Evolutionary conservation across 1,140 invertebrate genomes (phyloP), one percentile per base, ranked within the genome.

Genomic region (Lucilia cuprina): DNA sequence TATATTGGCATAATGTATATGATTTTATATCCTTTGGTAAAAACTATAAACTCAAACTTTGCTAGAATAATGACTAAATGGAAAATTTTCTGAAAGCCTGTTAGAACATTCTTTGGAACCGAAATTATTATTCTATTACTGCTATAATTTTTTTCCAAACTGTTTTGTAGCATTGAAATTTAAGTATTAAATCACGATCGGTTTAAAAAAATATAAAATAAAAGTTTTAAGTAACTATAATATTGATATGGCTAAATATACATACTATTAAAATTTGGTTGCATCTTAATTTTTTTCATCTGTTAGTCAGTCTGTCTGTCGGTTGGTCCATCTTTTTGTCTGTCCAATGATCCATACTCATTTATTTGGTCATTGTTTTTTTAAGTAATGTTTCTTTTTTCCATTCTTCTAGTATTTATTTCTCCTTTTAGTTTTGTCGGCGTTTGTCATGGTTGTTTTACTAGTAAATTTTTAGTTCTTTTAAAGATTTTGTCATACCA

Each of bases 141-240:
- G 12, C 50, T 14, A 55, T 55, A 14, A 55, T 41, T 55, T 55
- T 55, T 13, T 55, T 55, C 50, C 17, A 55, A 1, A 14, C 13
- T 55, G 12, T 13, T 55, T 12, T 35, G 34, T 41, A 8, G 2
- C 41, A 77, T n/a, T 50, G 77, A 50, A 25, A 80, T 80, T 80
- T 80, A 80, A 80, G 41, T 50, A 80, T 47, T 49, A 41, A 47
- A 78, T 78, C 75, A 78, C n/a, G 75, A 41, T 47, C 21, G 5
- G 49, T 50, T 80, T 21, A 47, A 21, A 49, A 13, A 55, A 55
- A 55, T 1, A 17, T 55, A 55, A 55, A 55, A 55, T 17, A 55
- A 55, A 70, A 70, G 8, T 70, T n/a, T 21, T 25, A 21, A 70
- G n/a, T 70, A n/a, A n/a, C n/a, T n/a, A 21, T 70, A 10, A 21